Evolutionary conservation across 2,888 invertebrate genomes (phyloP), one percentile per base, ranked within the genome.

Genomic region (Enchytraeus crypticus): DNA sequence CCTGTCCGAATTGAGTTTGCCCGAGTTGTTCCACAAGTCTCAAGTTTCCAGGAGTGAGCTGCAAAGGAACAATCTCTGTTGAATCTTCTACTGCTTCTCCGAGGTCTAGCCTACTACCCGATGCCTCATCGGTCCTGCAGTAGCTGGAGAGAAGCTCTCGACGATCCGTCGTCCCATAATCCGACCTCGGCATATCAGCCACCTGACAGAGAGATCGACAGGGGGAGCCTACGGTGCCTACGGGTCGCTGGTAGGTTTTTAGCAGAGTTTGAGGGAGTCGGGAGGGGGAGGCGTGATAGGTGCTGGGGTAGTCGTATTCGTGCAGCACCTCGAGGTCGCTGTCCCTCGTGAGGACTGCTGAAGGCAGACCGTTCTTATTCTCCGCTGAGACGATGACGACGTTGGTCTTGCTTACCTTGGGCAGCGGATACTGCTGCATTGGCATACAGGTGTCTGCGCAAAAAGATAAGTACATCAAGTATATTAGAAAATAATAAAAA

Each of bases 401-500:
- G 38, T 18, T 38, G 18, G 55, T n/a, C 32, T 54, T 54, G 2
- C 33, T 54, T n/a, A 38, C 33, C 33, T 54, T 54, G 23, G 55
- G 55, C 33, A 54, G 33, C 21, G 55, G 34, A 38, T 54, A 54
- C 11, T 32, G 55, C 29, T 33, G 55, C 21, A 38, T 38, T 38
- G 55, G 55, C 55, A 54, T 54, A 38, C 55, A 54, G 8, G 55
- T 54, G 43, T 54, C 55, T 54, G 30, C 29, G 30, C 27, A 14
- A 14, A 38, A 38, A 38, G 38, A n/a, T n/a, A n/a, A n/a, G n/a
- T n/a, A n/a, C n/a, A n/a, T n/a, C n/a, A n/a, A n/a, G n/a, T n/a
- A n/a, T n/a, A n/a, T n/a, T n/a, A n/a, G n/a, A n/a, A n/a, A n/a
- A n/a, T n/a, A n/a, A n/a, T n/a, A n/a, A n/a, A n/a, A n/a, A n/a